Percentiles rank a stretch among this genome's conserved stretches.
phyloP scores from a whole-genome alignment of 1,140 invertebrate genomes.

The Macrobrachium nipponense region DNA sequence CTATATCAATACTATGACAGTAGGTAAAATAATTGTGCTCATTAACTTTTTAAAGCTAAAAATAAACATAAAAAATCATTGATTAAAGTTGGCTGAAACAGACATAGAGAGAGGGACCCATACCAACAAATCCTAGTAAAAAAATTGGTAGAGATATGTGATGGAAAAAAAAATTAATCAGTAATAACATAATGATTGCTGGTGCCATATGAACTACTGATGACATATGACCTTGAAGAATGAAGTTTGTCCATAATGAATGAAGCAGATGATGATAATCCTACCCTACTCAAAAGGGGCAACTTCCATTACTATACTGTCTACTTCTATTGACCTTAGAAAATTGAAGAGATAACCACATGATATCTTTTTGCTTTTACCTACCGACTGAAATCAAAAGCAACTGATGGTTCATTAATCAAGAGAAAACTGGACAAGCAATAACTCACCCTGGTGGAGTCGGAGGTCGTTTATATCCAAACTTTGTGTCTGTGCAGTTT shows the following conservation, averaged over 20 bases:
- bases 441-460: constrained; percentile 63
- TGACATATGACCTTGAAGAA: too few species aligned
- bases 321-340: not conserved
- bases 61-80: constrained; percentile 49
- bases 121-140: too few species aligned
- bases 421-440: constrained; percentile 11
- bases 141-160: not conserved
- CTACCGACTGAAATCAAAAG: constrained; percentile 43
- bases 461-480: constrained; percentile 67
- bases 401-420: constrained; percentile 21
- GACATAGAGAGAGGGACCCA: too few species aligned
- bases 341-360: constrained; percentile 39
- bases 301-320: too few species aligned
- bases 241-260: too few species aligned
- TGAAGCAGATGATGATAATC: too few species aligned
- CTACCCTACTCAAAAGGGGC: too few species aligned
- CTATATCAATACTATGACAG: constrained; percentile 52
- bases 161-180: constrained; percentile 4
- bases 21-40: constrained; percentile 52
- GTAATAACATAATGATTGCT: not conserved
- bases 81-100: too few species aligned
- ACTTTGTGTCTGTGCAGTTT: constrained; percentile 72
- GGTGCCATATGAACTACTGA: constrained; percentile 7
- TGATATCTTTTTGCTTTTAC: constrained; percentile 36
- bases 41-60: constrained; percentile 56